phyloP scores from a whole-genome alignment of 2,113 vertebrate genomes.

The Artemisiospiza belli region DNA sequence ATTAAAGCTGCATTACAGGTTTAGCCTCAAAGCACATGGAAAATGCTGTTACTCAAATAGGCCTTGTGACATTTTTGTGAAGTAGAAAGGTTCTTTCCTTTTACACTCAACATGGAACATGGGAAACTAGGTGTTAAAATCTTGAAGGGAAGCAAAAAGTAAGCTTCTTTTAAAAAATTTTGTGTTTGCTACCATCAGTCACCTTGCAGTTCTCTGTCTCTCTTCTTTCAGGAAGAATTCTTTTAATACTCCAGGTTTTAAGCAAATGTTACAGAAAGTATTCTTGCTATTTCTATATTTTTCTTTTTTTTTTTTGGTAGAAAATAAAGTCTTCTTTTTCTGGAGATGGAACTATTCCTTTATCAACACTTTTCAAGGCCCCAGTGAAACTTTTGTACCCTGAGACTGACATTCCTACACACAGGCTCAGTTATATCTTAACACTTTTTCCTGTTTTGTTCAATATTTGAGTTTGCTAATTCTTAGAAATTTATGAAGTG shows the following conservation, averaged over 20 bases:
- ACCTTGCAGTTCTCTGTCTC: background rate
- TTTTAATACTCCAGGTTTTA: background rate
- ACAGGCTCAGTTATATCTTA: background rate
- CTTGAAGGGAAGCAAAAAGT: background rate
- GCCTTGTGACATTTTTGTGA: background rate
- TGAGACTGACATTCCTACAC: background rate
- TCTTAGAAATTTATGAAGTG: background rate
- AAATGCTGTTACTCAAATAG: background rate
- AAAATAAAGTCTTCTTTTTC: background rate
- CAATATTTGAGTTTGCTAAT: background rate
- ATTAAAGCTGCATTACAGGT: rapidly evolving
- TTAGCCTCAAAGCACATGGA: background rate
- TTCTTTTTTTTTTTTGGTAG: background rate
- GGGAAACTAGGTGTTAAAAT: background rate
- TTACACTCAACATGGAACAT: background rate
- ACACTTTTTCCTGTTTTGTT: background rate
- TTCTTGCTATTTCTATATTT: background rate
- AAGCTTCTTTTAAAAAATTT: background rate
- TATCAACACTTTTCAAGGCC: background rate
- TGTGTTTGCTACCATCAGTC: background rate
- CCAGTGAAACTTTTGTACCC: background rate
- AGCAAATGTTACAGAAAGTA: rapidly evolving
- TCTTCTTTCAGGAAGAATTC: background rate
- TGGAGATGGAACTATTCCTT: background rate
- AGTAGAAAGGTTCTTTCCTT: background rate